Evolutionary conservation across 2,113 vertebrate genomes (phyloP).

Genomic region (Ceratotherium simum): DNA sequence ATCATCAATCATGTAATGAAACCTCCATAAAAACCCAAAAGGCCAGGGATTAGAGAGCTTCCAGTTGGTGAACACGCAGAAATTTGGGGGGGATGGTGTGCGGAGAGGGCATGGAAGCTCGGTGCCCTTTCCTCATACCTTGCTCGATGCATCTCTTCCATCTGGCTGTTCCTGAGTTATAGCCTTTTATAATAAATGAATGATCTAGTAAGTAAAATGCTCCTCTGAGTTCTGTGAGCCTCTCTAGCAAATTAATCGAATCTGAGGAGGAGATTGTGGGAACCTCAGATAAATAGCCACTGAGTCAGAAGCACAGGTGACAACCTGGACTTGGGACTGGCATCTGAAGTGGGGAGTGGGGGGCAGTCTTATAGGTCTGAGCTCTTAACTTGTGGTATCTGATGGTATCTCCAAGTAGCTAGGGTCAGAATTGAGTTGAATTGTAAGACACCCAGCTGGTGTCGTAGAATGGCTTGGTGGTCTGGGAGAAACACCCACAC

Average conservation of each 20-base stretch:
- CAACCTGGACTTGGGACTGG: neutral
- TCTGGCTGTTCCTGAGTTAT: neutral
- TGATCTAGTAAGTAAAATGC: neutral
- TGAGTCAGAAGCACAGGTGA: neutral
- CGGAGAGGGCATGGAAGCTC: neutral
- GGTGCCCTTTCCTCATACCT: neutral
- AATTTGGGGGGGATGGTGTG: neutral
- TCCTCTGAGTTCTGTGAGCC: neutral
- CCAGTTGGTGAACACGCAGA: neutral
- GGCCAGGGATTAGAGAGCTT: neutral
- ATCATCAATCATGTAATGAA: neutral
- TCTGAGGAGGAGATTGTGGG: neutral
- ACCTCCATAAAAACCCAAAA: neutral
- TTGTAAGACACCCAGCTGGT: neutral
- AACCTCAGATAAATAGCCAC: neutral
- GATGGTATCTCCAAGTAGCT: neutral
- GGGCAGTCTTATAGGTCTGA: neutral
- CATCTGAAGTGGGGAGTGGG: neutral
- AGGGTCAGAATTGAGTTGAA: neutral
- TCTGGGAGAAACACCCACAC: neutral
- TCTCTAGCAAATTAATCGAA: neutral
- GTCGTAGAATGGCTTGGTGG: neutral
- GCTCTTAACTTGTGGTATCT: neutral
- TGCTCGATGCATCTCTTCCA: neutral
- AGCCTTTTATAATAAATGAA: neutral